These are phyloP conservation scores for Pycnomerus fuliginosus DNA, from an alignment of 2,888 invertebrate genomes.

Conservation along the genomic window DNA sequence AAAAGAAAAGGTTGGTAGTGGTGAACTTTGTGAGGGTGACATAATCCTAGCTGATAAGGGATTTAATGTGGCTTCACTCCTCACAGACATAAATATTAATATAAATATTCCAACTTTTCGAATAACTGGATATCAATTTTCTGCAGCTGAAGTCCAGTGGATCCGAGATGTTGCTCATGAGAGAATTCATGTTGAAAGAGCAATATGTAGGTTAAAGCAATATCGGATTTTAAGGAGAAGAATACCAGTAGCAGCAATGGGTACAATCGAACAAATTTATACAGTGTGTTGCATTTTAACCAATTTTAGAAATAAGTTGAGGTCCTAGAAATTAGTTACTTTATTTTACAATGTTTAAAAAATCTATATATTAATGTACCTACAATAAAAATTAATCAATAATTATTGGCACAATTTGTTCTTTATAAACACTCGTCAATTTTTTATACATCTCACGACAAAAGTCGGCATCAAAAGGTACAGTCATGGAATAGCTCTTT, in stretches of 20 bases:
- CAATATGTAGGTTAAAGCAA: conserved; percentile 23
- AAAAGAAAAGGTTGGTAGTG: conserved; percentile 12
- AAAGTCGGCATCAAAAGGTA: too few species aligned
- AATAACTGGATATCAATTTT: conserved; percentile 22
- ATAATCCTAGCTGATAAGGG: conserved; percentile 29
- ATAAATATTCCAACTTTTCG: conserved; percentile 26
- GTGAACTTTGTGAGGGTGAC: conserved; percentile 13
- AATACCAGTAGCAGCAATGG: conserved; percentile 11
- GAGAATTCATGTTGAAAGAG: conserved; percentile 26
- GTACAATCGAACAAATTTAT: conserved; percentile 17
- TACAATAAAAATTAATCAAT: too few species aligned
- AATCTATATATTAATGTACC: too few species aligned
- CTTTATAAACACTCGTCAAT: too few species aligned
- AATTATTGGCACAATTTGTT: too few species aligned
- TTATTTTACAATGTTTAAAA: too few species aligned
- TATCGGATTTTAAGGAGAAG: conserved; percentile 19
- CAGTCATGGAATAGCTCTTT: too few species aligned
- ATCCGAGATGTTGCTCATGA: conserved; percentile 24
- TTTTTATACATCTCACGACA: too few species aligned
- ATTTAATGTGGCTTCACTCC: conserved; percentile 25
- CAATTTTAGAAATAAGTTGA: conserved; percentile 12
- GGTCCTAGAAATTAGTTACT: too few species aligned
- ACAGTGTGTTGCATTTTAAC: conserved; percentile 14
- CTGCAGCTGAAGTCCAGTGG: conserved; percentile 13
- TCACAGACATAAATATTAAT: conserved; percentile 18